These are phyloP conservation scores for Pocillopora grandis DNA, from an alignment of 92 coral and sea anemone genomes.

Conservation along the genomic window DNA sequence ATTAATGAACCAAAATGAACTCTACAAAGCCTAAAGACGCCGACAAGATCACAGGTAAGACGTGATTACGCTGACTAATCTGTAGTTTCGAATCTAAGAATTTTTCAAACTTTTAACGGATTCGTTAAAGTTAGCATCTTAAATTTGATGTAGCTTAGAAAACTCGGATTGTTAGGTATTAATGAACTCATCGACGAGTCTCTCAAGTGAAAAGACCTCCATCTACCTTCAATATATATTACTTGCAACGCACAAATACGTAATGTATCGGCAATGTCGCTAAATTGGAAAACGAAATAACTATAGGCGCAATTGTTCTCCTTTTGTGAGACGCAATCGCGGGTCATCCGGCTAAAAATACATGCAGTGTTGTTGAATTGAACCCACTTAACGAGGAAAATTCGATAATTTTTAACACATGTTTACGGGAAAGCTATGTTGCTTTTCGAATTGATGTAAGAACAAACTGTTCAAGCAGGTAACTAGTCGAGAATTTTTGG, in stretches of 20 bases:
- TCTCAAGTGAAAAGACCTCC: neutral
- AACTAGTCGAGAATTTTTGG: neutral
- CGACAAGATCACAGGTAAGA: constrained; percentile 33
- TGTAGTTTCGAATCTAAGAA: neutral
- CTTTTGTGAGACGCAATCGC: neutral
- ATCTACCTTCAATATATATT: neutral
- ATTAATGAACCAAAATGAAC: constrained; percentile 26
- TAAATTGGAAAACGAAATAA: constrained; percentile 5
- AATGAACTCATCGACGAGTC: constrained; percentile 22
- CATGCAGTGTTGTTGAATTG: constrained; percentile 15
- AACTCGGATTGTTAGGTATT: neutral
- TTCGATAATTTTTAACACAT: constrained; percentile 12
- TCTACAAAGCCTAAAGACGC: constrained; percentile 13
- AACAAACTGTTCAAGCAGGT: neutral
- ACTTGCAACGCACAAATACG: neutral
- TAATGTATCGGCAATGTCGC: neutral
- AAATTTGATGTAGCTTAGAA: neutral
- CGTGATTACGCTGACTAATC: neutral
- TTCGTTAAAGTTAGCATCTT: neutral
- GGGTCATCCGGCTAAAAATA: neutral
- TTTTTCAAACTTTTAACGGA: neutral
- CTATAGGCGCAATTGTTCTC: neutral
- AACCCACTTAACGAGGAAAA: constrained; percentile 8
- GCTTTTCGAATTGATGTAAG: neutral
- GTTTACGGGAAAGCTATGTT: neutral